A percentile compares a stretch with the other conserved stretches of the same genome.
phyloP scores from a whole-genome alignment of 2,113 vertebrate species.

The Hemibagrus wyckioides region DNA sequence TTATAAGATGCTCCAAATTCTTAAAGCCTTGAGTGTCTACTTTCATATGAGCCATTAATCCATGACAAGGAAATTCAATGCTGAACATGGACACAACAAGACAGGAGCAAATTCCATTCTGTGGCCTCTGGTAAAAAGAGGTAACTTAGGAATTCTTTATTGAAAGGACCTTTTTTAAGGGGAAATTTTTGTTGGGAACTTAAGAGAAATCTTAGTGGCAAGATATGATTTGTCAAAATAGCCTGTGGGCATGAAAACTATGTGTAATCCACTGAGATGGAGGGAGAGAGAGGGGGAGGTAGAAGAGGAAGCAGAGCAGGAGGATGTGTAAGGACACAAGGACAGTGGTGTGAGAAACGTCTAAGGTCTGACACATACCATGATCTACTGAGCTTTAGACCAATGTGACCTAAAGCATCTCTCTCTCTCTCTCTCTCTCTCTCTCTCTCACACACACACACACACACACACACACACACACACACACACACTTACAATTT shows the following conservation, averaged over 20 bases:
- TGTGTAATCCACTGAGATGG: not conserved
- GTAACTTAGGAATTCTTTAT: not conserved
- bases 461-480: too few species aligned
- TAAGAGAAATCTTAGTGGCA: not conserved
- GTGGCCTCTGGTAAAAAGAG: too few species aligned
- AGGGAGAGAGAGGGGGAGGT: not conserved
- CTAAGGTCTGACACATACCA: conserved; percentile 20
- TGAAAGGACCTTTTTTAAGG: not conserved
- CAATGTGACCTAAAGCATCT: conserved; percentile 35
- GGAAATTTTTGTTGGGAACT: not conserved
- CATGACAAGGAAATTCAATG: too few species aligned
- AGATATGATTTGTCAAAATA: not conserved
- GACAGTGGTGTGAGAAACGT: conserved; percentile 37
- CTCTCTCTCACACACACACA: too few species aligned
- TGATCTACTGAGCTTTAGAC: conserved; percentile 21
- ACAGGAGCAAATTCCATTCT: too few species aligned
- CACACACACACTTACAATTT: too few species aligned
- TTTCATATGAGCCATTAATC: too few species aligned
- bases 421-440: too few species aligned
- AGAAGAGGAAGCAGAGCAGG: not conserved
- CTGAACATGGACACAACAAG: too few species aligned
- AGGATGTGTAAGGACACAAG: conserved; percentile 26
- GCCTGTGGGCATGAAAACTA: not conserved
- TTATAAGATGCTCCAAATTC: too few species aligned
- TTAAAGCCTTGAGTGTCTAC: too few species aligned